A percentile compares a stretch with the other conserved stretches of the same genome.
These are phyloP conservation scores for Tinea pellionella DNA, from an alignment of 2,888 invertebrate genomes.

Conservation along the genomic window DNA sequence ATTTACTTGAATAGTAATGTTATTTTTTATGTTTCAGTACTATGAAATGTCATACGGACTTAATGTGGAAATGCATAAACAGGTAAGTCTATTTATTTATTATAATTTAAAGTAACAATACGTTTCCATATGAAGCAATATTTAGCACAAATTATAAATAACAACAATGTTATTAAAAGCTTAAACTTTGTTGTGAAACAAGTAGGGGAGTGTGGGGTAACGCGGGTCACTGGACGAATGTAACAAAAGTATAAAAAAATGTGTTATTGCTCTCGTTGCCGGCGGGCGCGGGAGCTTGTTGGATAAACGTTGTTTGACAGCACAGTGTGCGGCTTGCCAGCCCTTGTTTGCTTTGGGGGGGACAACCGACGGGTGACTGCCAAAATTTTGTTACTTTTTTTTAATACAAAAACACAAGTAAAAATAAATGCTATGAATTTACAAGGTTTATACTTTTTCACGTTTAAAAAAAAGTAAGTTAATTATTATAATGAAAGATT, in stretches of 20 bases:
- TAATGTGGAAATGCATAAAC: slow-evolving; percentile 98
- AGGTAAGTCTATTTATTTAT: slow-evolving; percentile 71
- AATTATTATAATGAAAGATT: no score
- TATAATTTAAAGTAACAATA: slow-evolving; percentile 11
- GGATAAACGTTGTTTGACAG: slow-evolving; percentile 60
- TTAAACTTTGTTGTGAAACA: slow-evolving; percentile 9
- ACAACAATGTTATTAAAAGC: background rate
- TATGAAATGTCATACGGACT: slow-evolving; percentile 98
- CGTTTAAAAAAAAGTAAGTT: background rate
- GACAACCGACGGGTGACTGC: slow-evolving; percentile 7
- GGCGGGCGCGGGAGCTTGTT: slow-evolving; percentile 29
- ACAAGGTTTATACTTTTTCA: background rate
- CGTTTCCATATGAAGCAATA: background rate
- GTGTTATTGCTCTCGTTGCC: slow-evolving; percentile 45
- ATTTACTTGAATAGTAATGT: no score
- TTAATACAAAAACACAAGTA: background rate
- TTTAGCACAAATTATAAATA: background rate
- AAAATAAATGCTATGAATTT: background rate
- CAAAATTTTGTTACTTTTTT: background rate
- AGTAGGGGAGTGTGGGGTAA: slow-evolving; percentile 1
- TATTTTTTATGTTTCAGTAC: slow-evolving; percentile 81
- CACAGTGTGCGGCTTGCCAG: slow-evolving; percentile 24
- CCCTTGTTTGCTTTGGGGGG: slow-evolving; percentile 20
- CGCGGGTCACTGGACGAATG: slow-evolving; percentile 2
- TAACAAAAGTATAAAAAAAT: slow-evolving; percentile 38